These are phyloP conservation scores for Athene noctua DNA, from an alignment of 2,113 vertebrate species.

Conservation along the genomic window DNA sequence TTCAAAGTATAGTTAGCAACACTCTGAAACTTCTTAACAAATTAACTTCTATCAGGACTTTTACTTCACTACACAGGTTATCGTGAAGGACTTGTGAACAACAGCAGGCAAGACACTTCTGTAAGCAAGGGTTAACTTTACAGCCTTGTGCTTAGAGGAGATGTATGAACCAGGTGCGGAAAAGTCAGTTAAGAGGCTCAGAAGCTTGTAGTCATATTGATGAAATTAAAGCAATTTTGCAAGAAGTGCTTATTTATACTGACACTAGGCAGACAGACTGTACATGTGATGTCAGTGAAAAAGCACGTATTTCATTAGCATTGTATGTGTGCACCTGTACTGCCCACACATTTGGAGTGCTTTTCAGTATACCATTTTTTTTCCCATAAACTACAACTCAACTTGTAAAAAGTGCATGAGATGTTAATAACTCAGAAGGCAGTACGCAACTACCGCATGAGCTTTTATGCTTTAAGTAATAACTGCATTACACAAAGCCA, in stretches of 20 bases:
- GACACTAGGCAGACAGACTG: background rate
- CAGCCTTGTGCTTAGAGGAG: background rate
- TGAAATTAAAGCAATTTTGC: background rate
- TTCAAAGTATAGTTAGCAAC: background rate
- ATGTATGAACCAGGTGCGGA: background rate
- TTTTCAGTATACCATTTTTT: background rate
- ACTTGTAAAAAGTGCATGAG: background rate
- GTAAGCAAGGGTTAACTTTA: background rate
- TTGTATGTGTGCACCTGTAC: background rate
- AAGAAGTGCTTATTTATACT: background rate
- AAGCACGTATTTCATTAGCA: background rate
- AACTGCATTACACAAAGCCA: background rate
- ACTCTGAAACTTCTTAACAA: background rate
- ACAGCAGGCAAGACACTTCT: background rate
- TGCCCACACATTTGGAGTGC: background rate
- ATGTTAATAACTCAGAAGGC: background rate
- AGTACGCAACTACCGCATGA: background rate
- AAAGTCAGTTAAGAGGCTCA: background rate
- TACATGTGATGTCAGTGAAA: background rate
- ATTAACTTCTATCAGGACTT: background rate
- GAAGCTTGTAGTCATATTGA: background rate
- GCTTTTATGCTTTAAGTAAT: background rate
- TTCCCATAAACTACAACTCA: background rate
- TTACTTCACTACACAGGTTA: background rate
- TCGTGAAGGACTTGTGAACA: background rate